Base-by-base conservation (phyloP, 2,888 invertebrate species). In the Calameuta idolon region DNA sequence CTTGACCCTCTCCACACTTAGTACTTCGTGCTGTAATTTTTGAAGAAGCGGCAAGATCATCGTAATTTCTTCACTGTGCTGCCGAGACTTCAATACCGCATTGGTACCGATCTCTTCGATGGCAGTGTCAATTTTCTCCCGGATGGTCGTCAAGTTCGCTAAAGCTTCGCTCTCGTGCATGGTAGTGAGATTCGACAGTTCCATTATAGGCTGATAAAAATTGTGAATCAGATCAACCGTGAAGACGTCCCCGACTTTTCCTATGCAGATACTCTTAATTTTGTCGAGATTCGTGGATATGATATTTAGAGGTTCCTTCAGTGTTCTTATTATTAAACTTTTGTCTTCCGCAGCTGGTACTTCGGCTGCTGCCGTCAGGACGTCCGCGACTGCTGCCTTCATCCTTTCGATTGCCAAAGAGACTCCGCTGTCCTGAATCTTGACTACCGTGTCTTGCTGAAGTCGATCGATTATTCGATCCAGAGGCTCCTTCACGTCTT, bases 351-450 rank as follows among this genome's bases (percentile, higher is more conserved):
- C 30, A 5, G 73, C 35, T 15, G 31, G 12, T 71, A 31, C 31
- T 68, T 78, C 75, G n/a, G 71, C 73, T 23, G 69, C 73, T 15
- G 69, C 68, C 15, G 75, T 76, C 1, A 78, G 78, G 4, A 78
- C 78, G 34, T 78, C 76, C 1, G 76, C 35, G 35, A 78, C 55
- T 31, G 73, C 73, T 11, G 75, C 76, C 69, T 73, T 78, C 78
- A 78, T 78, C 33, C 76, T 78, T 34, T 78, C 78, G 11, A 78
- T 73, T 0, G 78, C 78, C 68, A 78, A 37, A 1, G 78, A 76
- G 11, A 78, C 78, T 76, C 78, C 78, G 15, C 78, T 78, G 73
- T 78, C 78, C 68, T 78, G 78, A 35, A 78, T 78, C 55, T 78
- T 78, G 11, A 73, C 75, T 30, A 78, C 78, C 31, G 76, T 76